Evolutionary conservation across 2,797 vertebrate species (phyloP).

Genomic region (Pangasius sanitwongsei): DNA sequence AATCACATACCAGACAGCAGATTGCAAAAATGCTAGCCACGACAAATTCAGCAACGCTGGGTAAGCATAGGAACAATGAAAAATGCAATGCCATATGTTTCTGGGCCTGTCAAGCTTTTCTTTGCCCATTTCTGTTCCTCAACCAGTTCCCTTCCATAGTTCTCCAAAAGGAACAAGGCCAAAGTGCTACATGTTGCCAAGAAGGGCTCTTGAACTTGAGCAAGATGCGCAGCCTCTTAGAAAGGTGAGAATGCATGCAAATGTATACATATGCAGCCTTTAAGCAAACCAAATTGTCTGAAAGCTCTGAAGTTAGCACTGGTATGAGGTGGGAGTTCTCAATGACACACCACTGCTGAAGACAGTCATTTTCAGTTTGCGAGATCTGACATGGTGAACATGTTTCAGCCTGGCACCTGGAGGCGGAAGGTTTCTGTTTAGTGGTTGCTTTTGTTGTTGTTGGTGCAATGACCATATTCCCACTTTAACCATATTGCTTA

Average conservation of each 20-base stretch:
- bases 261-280: constrained; percentile 61
- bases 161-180: constrained; percentile 35
- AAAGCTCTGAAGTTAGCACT: constrained; percentile 55
- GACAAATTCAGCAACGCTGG: not conserved
- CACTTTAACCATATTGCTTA: not conserved
- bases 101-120: not conserved
- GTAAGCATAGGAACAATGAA: constrained; percentile 3
- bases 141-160: constrained; percentile 4
- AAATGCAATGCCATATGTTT: not conserved
- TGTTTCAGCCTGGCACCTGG: constrained; percentile 5
- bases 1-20: not conserved
- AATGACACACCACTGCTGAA: constrained; percentile 56
- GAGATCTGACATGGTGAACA: not conserved
- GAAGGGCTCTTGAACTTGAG: constrained; percentile 57
- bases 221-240: constrained; percentile 45
- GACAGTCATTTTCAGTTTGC: constrained; percentile 36
- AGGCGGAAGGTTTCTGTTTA: constrained; percentile 13
- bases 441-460: constrained; percentile 1
- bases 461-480: not conserved
- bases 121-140: constrained; percentile 25
- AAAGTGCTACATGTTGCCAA: constrained; percentile 48
- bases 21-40: not conserved
- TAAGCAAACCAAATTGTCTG: constrained; percentile 61
- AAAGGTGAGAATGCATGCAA: constrained; percentile 47
- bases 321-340: constrained; percentile 57